Base-by-base conservation (phyloP, 2,113 vertebrate genomes). In the Xiphophorus couchianus region DNA sequence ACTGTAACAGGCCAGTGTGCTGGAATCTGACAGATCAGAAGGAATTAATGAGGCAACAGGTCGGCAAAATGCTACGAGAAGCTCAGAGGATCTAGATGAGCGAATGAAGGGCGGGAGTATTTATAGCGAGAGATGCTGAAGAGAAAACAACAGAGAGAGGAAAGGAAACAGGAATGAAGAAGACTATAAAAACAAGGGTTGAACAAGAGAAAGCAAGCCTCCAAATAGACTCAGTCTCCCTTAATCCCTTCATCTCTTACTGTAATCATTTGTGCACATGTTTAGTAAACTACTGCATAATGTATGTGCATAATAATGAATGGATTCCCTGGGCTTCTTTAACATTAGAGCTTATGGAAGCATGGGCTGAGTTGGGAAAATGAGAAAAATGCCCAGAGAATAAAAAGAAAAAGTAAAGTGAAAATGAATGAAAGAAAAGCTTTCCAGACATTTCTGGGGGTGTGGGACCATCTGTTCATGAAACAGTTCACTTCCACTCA, bases 381-480 rank as follows among this genome's bases (percentile, higher is more conserved):
- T 19, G 14, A 15, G 42, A 17, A 17, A 48, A 48, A 19, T 4
- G 44, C 15, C 44, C 17, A 48, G 44, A 4, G 14, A 19, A 66
- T 11, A 61, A 7, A 54, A 73, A 61, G 10, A 61, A 71, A 84
- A 22, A 27, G 10, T 73, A 72, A 66, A n/a, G 31, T 63, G 4
- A 48, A 17, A 48, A 17, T 19, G 44, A 48, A 48, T 0, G 17
- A 48, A 48, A 19, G 58, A 65, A 30, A 73, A 73, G 30, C 28
- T 76, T 72, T 69, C 74, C 37, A 66, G 74, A 61, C 27, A 14
- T 25, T 39, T 76, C 71, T 30, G 14, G 77, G 29, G 69, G 19
- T 62, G 66, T 54, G 62, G 61, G 76, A 70, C 78, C 86, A 88
- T 87, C 88, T 86, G 83, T 81, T 83, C 66, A 71, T 73, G 71